A percentile compares a stretch with the other conserved stretches of the same genome.
phyloP scores from a whole-genome alignment of 1,140 invertebrate genomes.

The Achatina immaculata region DNA sequence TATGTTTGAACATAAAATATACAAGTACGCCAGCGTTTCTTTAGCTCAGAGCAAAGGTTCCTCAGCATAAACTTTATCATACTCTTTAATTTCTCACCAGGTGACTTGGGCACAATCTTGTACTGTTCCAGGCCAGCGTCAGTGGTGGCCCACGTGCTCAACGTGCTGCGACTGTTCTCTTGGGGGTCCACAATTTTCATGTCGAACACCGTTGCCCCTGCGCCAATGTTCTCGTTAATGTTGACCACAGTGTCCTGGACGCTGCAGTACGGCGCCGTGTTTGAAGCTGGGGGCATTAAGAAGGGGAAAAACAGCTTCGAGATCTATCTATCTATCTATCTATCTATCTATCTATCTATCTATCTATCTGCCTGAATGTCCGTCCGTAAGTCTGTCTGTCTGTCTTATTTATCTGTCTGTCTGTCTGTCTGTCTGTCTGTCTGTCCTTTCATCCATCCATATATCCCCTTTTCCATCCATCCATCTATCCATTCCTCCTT shows the following conservation, averaged over 20 bases:
- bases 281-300: background rate
- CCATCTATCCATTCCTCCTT: background rate
- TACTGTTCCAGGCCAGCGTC: constrained; percentile 14
- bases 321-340: background rate
- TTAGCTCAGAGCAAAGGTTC: too few relatives aligned
- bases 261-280: background rate
- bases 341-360: background rate
- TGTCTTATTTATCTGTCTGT: background rate
- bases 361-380: too few relatives aligned
- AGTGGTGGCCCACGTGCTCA: background rate
- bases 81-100: too few relatives aligned
- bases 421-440: background rate
- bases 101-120: background rate
- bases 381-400: too few relatives aligned
- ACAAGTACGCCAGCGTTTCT: too few relatives aligned
- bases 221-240: constrained; percentile 1
- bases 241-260: background rate
- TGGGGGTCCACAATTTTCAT: background rate
- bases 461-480: too few relatives aligned
- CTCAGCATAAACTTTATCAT: too few relatives aligned
- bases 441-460: too few relatives aligned
- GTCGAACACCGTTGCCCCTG: background rate
- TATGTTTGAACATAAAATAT: too few relatives aligned
- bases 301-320: background rate
- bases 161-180: background rate